Evolutionary conservation across 2,888 invertebrate species (phyloP), one percentile per base, ranked within the genome.

Genomic region (Philaethria dido): DNA sequence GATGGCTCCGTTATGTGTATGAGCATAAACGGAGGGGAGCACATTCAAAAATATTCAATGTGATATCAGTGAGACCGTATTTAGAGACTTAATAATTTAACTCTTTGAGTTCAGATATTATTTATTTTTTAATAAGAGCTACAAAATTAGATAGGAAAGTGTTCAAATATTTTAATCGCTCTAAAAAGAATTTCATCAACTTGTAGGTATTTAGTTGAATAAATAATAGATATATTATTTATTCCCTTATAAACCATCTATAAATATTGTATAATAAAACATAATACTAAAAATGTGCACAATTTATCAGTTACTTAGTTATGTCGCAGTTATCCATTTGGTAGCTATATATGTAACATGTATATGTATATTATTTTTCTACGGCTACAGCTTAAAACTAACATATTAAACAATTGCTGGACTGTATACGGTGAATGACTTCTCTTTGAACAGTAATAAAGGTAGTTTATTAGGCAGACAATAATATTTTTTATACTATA

Each of bases 11-110:
- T 52, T 16, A 29, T 29, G 29, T 6, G 29, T 33, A n/a, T n/a
- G n/a, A 50, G 29, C 18, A 33, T 52, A 52, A 52, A 33, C 52
- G 29, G 16, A 52, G 52, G 52, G 52, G 52, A 33, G 50, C 8
- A 18, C 16, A 33, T 52, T 52, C 16, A 52, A 33, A 39, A 52
- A 52, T 52, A 16, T 29, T 33, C 11, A 52, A 29, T 18, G 9
- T 16, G 29, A 29, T 29, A 16, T 33, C 16, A 29, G 52, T 3
- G 16, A 9, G 4, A 16, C 3, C 16, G 52, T 29, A 29, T 16
- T 50, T 29, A 14, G 6, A 25, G 1, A 25, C n/a, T 48, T 22
- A 48, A 22, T 6, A 48, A 48, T 50, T 11, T n/a, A 45, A 18
- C n/a, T 44, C n/a, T 4, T n/a, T n/a, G 3, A 16, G 11, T 11